A percentile compares a stretch with the other conserved stretches of the same genome.
Conservation (phyloP, 1,140 invertebrate species). For the Micrasema minimum region DNA sequence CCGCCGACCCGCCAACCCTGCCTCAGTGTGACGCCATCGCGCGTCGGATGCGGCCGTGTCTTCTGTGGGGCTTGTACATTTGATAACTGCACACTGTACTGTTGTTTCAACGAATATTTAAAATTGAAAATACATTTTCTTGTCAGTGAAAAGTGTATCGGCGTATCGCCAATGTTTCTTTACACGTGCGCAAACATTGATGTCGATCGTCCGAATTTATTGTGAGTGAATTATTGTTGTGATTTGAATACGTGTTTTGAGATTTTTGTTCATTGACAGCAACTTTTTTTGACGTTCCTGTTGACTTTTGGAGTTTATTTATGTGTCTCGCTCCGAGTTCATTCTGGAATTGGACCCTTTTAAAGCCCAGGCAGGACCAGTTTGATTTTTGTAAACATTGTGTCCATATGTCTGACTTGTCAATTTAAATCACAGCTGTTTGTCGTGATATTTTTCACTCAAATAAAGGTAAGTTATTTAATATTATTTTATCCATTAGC, state of each 20-base stretch:
- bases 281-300: slow-evolving; percentile 23
- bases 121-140: slow-evolving; percentile 23
- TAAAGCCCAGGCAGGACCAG: neutral
- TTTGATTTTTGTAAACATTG: slow-evolving; percentile 22
- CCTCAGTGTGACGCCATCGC: slow-evolving; percentile 44
- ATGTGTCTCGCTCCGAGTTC: slow-evolving; percentile 7
- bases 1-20: no score
- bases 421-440: slow-evolving; percentile 11
- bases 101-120: slow-evolving; percentile 19
- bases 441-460: slow-evolving; percentile 15
- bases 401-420: slow-evolving; percentile 11
- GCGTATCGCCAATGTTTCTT: slow-evolving; percentile 8
- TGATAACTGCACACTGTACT: neutral
- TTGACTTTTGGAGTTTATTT: slow-evolving; percentile 28
- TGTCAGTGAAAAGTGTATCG: slow-evolving; percentile 19
- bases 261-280: slow-evolving; percentile 33
- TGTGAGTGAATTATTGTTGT: slow-evolving; percentile 25
- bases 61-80: neutral
- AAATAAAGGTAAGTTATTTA: slow-evolving; percentile 23
- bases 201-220: slow-evolving; percentile 11
- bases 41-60: slow-evolving; percentile 35
- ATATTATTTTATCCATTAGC: no score
- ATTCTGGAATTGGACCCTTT: slow-evolving; percentile 15
- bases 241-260: slow-evolving; percentile 26
- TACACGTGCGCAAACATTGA: neutral